phyloP scores from a whole-genome alignment of 2,888 invertebrate species.

The Mythimna impura region DNA sequence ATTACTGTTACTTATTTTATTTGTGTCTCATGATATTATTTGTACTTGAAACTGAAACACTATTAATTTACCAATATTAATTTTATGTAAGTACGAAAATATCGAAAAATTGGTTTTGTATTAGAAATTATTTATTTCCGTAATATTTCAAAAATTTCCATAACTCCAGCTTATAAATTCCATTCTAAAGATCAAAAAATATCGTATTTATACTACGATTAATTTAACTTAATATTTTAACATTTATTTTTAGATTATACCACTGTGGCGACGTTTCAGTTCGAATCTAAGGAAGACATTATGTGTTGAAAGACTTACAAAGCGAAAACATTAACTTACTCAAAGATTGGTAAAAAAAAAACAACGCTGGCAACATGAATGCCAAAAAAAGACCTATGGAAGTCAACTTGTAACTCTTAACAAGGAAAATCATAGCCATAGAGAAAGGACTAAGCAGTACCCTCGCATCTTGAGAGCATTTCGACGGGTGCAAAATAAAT shows the following conservation, averaged over 20 bases:
- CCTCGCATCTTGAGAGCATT: too few relatives aligned
- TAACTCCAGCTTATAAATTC: slow-evolving; percentile 46
- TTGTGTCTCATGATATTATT: too few relatives aligned
- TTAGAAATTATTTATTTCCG: not conserved
- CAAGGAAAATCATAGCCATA: too few relatives aligned
- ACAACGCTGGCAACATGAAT: too few relatives aligned
- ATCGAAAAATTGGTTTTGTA: too few relatives aligned
- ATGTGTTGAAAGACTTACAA: not conserved
- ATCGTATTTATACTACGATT: slow-evolving; percentile 54
- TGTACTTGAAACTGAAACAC: too few relatives aligned
- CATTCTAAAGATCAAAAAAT: slow-evolving; percentile 63
- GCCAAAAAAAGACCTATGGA: slow-evolving; percentile 16
- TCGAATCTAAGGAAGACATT: slow-evolving; percentile 56
- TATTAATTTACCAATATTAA: too few relatives aligned
- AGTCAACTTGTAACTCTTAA: slow-evolving; percentile 16
- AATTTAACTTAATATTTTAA: slow-evolving; percentile 43
- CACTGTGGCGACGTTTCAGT: slow-evolving; percentile 16
- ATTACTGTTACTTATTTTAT: too few relatives aligned
- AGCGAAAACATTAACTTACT: not conserved
- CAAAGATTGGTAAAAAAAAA: not conserved
- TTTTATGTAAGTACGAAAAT: too few relatives aligned
- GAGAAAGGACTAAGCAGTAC: too few relatives aligned
- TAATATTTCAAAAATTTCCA: slow-evolving; percentile 10
- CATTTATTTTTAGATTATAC: slow-evolving; percentile 24
- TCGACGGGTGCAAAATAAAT: too few relatives aligned